phyloP scores from a whole-genome alignment of 1,140 invertebrate genomes.

The Lanistes nyassanus region DNA sequence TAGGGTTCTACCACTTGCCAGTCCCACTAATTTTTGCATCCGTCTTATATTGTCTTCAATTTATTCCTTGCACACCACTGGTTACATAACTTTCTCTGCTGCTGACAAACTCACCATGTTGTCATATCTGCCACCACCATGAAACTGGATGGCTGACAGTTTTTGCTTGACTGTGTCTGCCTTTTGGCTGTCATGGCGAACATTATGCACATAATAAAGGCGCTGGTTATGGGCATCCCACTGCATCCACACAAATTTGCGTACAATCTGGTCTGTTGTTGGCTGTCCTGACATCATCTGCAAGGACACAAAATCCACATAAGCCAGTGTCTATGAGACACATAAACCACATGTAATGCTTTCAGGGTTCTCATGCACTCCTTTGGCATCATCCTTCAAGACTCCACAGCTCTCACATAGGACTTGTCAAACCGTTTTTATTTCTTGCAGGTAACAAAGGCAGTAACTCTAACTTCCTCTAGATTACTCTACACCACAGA shows the following conservation, averaged over 20 bases:
- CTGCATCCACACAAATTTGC: conserved; percentile 62
- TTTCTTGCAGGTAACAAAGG: too few relatives aligned
- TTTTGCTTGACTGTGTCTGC: conserved; percentile 26
- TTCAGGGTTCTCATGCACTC: background rate
- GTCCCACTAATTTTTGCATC: too few relatives aligned
- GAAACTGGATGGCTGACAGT: conserved; percentile 54
- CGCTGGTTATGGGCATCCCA: conserved; percentile 57
- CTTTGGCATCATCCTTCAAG: background rate
- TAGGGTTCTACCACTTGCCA: too few relatives aligned
- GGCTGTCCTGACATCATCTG: conserved; percentile 63
- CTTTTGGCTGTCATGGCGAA: conserved; percentile 27
- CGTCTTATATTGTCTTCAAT: too few relatives aligned
- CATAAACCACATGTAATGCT: background rate
- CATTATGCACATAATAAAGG: conserved; percentile 54
- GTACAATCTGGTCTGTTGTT: conserved; percentile 53
- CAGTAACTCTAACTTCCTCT: too few relatives aligned
- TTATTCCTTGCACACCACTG: too few relatives aligned
- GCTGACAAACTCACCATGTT: conserved; percentile 48
- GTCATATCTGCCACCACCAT: conserved; percentile 49
- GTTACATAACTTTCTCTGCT: too few relatives aligned
- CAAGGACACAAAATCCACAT: background rate
- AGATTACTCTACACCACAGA: too few relatives aligned
- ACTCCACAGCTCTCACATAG: background rate
- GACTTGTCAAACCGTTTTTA: too few relatives aligned
- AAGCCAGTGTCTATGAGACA: background rate